Percentiles rank a stretch among this genome's conserved stretches.
phyloP scores from a whole-genome alignment of 2,888 invertebrate genomes.

The Sarcophaga carnaria region DNA sequence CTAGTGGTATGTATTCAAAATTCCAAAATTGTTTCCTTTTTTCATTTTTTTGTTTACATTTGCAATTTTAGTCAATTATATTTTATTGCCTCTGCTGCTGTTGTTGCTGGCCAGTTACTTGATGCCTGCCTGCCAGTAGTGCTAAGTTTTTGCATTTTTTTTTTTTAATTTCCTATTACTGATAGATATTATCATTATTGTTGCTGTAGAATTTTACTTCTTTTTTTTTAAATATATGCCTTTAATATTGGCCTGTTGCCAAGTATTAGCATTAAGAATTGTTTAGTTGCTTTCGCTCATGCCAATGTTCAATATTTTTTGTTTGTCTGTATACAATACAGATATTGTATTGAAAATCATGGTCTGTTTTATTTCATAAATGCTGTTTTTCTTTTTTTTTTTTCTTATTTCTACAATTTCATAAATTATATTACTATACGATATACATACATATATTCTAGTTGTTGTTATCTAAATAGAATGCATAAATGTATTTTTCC shows the following conservation, averaged over 20 bases:
- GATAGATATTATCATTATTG: constrained; percentile 48
- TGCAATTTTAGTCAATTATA: constrained; percentile 61
- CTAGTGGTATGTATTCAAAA: neutral
- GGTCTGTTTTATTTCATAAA: constrained; percentile 68
- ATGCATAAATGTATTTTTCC: constrained; percentile 20
- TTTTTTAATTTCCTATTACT: constrained; percentile 49
- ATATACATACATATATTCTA: neutral
- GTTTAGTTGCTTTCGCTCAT: constrained; percentile 41
- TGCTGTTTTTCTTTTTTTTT: constrained; percentile 38
- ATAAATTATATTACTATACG: constrained; percentile 49
- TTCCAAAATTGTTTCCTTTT: neutral
- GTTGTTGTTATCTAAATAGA: constrained; percentile 20
- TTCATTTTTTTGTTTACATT: constrained; percentile 57
- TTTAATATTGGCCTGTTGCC: constrained; percentile 64
- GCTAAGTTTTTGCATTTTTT: constrained; percentile 33
- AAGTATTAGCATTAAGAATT: constrained; percentile 65
- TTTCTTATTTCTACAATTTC: constrained; percentile 47
- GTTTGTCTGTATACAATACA: constrained; percentile 18
- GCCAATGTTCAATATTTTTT: constrained; percentile 32
- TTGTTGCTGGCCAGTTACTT: constrained; percentile 37
- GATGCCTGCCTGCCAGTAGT: constrained; percentile 11
- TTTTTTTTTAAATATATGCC: constrained; percentile 47
- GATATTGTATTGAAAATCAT: constrained; percentile 58
- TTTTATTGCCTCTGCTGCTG: constrained; percentile 46
- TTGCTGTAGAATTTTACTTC: constrained; percentile 46